Conservation (phyloP, 2,888 invertebrate species). For the Lordiphosa fenestrarum region DNA sequence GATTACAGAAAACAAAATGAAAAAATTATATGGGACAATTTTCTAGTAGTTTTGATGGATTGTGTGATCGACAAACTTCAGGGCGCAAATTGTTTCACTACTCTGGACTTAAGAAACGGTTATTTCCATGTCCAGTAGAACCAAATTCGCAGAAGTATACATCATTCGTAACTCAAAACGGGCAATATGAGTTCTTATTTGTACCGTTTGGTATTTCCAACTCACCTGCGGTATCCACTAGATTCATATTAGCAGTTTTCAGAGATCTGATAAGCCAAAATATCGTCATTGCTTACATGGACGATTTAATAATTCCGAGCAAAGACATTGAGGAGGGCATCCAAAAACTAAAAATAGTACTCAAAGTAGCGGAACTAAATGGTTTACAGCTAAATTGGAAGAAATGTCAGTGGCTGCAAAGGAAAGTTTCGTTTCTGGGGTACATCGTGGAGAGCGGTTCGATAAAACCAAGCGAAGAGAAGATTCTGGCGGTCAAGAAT, state of each 20-base stretch:
- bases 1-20: slow-evolving; percentile 8
- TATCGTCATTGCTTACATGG: not conserved
- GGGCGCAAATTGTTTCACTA: too few species aligned
- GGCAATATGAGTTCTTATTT: not conserved
- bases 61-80: not conserved
- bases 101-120: too few species aligned
- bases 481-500: too few species aligned
- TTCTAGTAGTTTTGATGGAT: not conserved
- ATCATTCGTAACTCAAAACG: slow-evolving; percentile 3
- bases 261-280: not conserved
- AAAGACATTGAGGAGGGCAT: too few species aligned
- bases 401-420: too few species aligned
- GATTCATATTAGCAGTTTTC: not conserved
- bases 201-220: slow-evolving; percentile 10
- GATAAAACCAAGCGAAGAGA: too few species aligned
- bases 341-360: not conserved
- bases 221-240: not conserved
- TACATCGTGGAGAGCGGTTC: too few species aligned
- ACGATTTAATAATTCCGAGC: not conserved
- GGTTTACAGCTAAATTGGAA: not conserved
- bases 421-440: too few species aligned
- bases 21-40: not conserved
- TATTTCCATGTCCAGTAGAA: too few species aligned
- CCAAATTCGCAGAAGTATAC: not conserved
- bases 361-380: not conserved